These are phyloP conservation scores for Microplitis manilae DNA, from an alignment of 2,888 invertebrate genomes.

Conservation along the genomic window DNA sequence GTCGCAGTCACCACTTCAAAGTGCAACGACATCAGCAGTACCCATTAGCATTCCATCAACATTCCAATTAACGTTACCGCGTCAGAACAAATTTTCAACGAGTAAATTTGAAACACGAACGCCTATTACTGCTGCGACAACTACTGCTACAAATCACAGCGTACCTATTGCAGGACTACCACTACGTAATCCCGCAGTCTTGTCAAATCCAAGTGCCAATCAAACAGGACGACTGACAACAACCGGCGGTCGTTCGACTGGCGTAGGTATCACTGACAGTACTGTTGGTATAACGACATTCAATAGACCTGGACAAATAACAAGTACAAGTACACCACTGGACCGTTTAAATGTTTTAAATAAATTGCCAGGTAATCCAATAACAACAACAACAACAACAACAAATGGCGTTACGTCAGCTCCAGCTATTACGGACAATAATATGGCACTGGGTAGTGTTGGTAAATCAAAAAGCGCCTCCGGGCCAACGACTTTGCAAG, in stretches of 20 bases:
- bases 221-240: slow-evolving; percentile 60
- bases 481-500: slow-evolving; percentile 56
- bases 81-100: slow-evolving; percentile 63
- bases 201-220: slow-evolving; percentile 66
- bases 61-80: slow-evolving; percentile 65
- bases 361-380: slow-evolving; percentile 56
- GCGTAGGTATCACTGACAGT: slow-evolving; percentile 60
- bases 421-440: slow-evolving; percentile 63
- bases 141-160: slow-evolving; percentile 55
- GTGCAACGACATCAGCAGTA: slow-evolving; percentile 53
- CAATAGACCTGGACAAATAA: slow-evolving; percentile 65
- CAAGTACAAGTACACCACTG: slow-evolving; percentile 69
- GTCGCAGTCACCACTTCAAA: slow-evolving; percentile 64
- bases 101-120: slow-evolving; percentile 65
- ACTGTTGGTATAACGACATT: slow-evolving; percentile 60
- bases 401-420: slow-evolving; percentile 48
- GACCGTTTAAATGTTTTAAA: slow-evolving; percentile 63
- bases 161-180: slow-evolving; percentile 58
- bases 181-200: slow-evolving; percentile 60
- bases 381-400: background rate
- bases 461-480: slow-evolving; percentile 62
- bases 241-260: slow-evolving; percentile 56
- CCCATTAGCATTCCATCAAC: slow-evolving; percentile 60
- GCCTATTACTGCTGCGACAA: slow-evolving; percentile 47
- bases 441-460: slow-evolving; percentile 59